Percentiles rank a stretch among this genome's conserved stretches.
These are phyloP conservation scores for Crotalus viridis DNA, from an alignment of 2,113 vertebrate species.

Conservation along the genomic window DNA sequence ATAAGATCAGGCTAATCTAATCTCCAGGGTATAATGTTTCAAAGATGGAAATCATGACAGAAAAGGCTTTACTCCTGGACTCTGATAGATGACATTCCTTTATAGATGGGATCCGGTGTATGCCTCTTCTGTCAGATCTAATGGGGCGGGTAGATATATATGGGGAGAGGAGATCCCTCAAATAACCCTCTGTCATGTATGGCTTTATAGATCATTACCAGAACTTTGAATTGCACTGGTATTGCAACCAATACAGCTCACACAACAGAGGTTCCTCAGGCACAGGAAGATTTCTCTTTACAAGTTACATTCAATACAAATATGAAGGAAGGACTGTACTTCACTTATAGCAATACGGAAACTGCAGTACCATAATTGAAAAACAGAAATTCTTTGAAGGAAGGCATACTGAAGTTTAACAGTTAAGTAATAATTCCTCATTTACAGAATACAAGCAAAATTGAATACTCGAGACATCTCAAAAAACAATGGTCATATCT, in stretches of 20 bases:
- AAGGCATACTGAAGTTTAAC: background rate
- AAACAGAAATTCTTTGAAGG: background rate
- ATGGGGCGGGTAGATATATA: background rate
- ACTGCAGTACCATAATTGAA: background rate
- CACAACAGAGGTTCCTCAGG: background rate
- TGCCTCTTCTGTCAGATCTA: background rate
- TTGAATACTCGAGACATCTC: background rate
- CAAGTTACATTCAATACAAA: background rate
- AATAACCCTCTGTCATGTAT: background rate
- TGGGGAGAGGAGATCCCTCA: background rate
- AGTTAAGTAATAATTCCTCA: background rate
- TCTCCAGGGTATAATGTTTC: background rate
- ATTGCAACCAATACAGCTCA: background rate
- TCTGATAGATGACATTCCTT: background rate
- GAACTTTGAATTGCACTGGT: background rate
- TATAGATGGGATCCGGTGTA: background rate
- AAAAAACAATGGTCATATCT: background rate
- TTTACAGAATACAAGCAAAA: background rate
- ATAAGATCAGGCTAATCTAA: background rate
- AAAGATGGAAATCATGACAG: background rate
- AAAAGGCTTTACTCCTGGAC: background rate
- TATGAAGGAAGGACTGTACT: background rate
- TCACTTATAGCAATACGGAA: background rate
- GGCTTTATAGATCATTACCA: background rate
- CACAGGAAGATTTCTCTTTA: background rate